phyloP scores from a whole-genome alignment of 1,140 invertebrate species.

The Magallana ariakensis region DNA sequence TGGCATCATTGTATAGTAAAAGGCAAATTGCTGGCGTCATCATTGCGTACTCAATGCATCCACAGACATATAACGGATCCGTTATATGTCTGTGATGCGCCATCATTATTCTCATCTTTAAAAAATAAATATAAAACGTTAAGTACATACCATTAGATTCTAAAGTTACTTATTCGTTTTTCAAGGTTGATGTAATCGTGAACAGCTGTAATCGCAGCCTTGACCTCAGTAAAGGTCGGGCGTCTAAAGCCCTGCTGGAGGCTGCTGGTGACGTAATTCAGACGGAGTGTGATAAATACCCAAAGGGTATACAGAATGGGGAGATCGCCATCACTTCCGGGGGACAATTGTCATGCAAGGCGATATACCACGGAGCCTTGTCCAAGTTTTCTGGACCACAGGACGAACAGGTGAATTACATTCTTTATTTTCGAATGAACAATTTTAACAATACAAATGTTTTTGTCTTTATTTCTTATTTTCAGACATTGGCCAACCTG shows the following conservation, averaged over 20 bases:
- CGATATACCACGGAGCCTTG: conserved; percentile 53
- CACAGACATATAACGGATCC: too few species aligned
- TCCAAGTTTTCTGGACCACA: conserved; percentile 27
- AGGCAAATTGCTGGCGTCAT: too few species aligned
- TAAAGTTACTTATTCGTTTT: neutral
- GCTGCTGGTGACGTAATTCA: conserved; percentile 56
- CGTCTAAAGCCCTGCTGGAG: conserved; percentile 58
- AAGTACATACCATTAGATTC: too few species aligned
- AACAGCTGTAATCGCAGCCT: conserved; percentile 56
- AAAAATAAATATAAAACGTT: too few species aligned
- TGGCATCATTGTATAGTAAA: too few species aligned
- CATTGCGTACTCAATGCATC: too few species aligned
- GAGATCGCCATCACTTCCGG: conserved; percentile 53
- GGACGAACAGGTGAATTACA: conserved; percentile 42
- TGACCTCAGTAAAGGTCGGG: conserved; percentile 57
- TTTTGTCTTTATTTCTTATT: neutral
- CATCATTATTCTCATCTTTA: too few species aligned
- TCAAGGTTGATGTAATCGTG: conserved; percentile 66
- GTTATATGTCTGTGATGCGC: too few species aligned
- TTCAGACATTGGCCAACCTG: neutral
- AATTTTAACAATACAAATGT: too few species aligned
- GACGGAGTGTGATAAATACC: conserved; percentile 55
- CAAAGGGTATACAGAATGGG: conserved; percentile 44
- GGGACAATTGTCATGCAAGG: conserved; percentile 47
- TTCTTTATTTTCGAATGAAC: too few species aligned